Conservation (phyloP, 1,140 invertebrate species). For the Papilio polyxenes region DNA sequence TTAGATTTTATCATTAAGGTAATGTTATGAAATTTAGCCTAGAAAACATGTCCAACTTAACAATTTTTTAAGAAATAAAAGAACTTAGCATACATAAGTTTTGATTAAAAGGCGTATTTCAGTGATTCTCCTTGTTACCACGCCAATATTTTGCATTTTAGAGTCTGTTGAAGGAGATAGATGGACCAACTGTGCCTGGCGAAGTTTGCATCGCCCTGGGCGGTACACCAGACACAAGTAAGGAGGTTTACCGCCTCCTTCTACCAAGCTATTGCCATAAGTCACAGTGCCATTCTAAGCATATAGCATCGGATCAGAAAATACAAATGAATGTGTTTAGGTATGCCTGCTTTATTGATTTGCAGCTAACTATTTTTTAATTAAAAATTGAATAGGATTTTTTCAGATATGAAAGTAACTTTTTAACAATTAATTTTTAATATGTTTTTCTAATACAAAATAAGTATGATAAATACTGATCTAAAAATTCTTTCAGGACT, state of each 20-base stretch:
- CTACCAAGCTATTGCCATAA: slow-evolving; percentile 66
- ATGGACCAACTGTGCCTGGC: slow-evolving; percentile 59
- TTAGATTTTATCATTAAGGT: slow-evolving; percentile 77
- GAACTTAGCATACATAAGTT: not conserved
- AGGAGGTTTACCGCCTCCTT: slow-evolving; percentile 69
- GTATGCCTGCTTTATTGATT: slow-evolving; percentile 48
- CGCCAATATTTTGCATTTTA: slow-evolving; percentile 51
- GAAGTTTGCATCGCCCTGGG: slow-evolving; percentile 73
- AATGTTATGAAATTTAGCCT: slow-evolving; percentile 30
- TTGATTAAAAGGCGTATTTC: not conserved
- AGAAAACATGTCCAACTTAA: not conserved
- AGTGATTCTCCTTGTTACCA: not conserved
- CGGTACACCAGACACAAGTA: slow-evolving; percentile 65
- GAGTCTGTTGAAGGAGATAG: slow-evolving; percentile 70
- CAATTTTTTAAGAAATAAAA: not conserved
- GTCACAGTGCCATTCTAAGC: slow-evolving; percentile 66
- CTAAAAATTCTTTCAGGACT: slow-evolving; percentile 59
- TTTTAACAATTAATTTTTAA: too few species aligned
- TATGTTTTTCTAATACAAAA: not conserved
- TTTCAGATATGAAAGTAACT: too few species aligned
- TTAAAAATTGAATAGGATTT: too few species aligned
- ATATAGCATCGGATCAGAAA: slow-evolving; percentile 69
- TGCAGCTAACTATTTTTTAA: too few species aligned
- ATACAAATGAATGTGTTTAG: slow-evolving; percentile 70
- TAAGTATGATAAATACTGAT: slow-evolving; percentile 4